Conservation (phyloP, 2,113 vertebrate species). For the Poecile atricapillus region DNA sequence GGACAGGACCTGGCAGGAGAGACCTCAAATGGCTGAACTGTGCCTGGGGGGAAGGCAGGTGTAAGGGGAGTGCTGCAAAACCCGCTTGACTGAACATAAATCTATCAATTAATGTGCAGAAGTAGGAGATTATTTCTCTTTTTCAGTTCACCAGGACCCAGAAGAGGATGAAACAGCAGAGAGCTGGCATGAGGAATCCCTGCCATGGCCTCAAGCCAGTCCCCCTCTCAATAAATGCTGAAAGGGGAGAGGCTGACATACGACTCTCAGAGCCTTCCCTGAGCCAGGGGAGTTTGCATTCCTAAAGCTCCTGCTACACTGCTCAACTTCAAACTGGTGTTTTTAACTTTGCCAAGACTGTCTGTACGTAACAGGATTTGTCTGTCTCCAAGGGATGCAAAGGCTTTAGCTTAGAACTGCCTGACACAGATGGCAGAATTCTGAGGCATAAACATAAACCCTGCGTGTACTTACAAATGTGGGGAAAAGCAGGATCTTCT, state of each 20-base stretch:
- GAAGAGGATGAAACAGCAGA: not conserved
- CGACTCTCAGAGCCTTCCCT: not conserved
- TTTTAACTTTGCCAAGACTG: not conserved
- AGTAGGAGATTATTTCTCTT: not conserved
- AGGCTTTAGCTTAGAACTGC: not conserved
- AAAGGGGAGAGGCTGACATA: not conserved
- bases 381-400: not conserved
- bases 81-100: not conserved
- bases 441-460: constrained; percentile 5
- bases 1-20: not conserved
- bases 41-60: not conserved
- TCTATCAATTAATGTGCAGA: not conserved
- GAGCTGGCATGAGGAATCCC: not conserved
- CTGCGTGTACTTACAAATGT: not conserved
- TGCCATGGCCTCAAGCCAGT: not conserved
- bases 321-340: not conserved
- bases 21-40: not conserved
- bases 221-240: not conserved
- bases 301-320: not conserved
- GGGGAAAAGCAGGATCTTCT: not conserved
- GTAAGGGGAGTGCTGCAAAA: not conserved
- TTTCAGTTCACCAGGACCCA: not conserved
- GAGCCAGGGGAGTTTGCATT: not conserved
- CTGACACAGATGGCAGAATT: not conserved
- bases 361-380: not conserved